Evolutionary conservation across 1,140 invertebrate species (phyloP).

Genomic region (Eumaeus atala): DNA sequence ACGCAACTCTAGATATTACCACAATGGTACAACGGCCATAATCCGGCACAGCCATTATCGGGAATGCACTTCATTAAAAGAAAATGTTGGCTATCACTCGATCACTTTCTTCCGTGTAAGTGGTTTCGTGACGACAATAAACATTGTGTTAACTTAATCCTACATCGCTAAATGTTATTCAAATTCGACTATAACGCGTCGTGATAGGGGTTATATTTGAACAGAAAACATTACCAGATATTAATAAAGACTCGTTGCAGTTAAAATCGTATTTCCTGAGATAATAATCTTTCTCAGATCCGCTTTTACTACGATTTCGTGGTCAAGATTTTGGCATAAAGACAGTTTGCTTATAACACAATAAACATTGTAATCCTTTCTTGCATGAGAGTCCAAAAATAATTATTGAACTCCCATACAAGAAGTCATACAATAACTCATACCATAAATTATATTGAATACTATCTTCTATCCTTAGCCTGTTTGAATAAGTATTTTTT

Average conservation of each 20-base stretch:
- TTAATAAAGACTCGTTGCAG: slow-evolving; percentile 42
- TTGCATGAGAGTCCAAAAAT: background rate
- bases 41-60: slow-evolving; percentile 13
- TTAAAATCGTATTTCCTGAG: slow-evolving; percentile 43
- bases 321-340: slow-evolving; percentile 14
- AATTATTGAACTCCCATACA: too few relatives aligned
- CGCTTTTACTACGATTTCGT: slow-evolving; percentile 32
- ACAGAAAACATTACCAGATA: slow-evolving; percentile 39
- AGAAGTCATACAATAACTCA: too few relatives aligned
- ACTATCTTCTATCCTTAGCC: too few relatives aligned
- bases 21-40: slow-evolving; percentile 17
- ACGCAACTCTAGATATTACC: slow-evolving; percentile 20
- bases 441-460: too few relatives aligned
- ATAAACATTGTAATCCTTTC: background rate
- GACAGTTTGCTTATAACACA: slow-evolving; percentile 5
- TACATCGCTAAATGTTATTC: background rate
- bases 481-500: too few relatives aligned
- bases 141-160: slow-evolving; percentile 39
- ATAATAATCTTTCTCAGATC: slow-evolving; percentile 62
- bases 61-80: slow-evolving; percentile 39
- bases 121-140: slow-evolving; percentile 43
- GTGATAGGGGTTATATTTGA: slow-evolving; percentile 19
- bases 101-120: slow-evolving; percentile 55
- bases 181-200: slow-evolving; percentile 15
- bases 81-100: slow-evolving; percentile 34